Percentiles rank a stretch among this genome's conserved stretches.
These are phyloP conservation scores for Chaetura pelagica DNA, from an alignment of 2,113 vertebrate species.

Conservation along the genomic window DNA sequence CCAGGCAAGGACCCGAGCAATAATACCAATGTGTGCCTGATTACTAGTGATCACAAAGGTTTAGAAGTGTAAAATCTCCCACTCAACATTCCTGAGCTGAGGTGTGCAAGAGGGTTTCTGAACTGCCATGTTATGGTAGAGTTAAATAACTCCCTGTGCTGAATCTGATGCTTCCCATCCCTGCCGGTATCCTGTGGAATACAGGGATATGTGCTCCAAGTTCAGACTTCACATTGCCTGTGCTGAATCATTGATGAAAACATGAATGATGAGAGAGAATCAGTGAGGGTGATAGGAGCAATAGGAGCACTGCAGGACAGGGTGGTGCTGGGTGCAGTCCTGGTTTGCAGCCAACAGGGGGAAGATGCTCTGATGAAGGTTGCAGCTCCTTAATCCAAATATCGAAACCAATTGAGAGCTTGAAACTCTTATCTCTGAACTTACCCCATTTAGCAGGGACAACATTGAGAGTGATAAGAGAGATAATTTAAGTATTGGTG, in stretches of 20 bases:
- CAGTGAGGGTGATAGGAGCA: not conserved
- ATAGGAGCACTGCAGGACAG: not conserved
- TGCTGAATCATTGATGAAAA: not conserved
- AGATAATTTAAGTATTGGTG: not conserved
- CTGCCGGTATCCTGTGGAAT: not conserved
- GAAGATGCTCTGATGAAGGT: not conserved
- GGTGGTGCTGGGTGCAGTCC: not conserved
- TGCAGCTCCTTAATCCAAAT: not conserved
- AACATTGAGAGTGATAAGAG: not conserved
- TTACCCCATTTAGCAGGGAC: not conserved
- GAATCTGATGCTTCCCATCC: not conserved
- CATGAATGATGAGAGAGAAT: not conserved
- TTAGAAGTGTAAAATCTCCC: not conserved
- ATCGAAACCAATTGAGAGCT: not conserved
- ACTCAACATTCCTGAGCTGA: not conserved
- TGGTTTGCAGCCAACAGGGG: not conserved
- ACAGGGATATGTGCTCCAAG: not conserved
- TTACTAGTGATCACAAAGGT: not conserved
- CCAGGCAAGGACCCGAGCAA: not conserved
- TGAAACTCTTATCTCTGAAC: not conserved
- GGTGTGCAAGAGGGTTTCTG: not conserved
- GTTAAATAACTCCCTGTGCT: not conserved
- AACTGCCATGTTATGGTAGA: rapidly evolving
- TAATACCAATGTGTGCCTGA: not conserved
- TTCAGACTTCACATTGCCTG: not conserved